Base-by-base conservation (phyloP, 2,888 invertebrate species). In the Lysandra coridon region DNA sequence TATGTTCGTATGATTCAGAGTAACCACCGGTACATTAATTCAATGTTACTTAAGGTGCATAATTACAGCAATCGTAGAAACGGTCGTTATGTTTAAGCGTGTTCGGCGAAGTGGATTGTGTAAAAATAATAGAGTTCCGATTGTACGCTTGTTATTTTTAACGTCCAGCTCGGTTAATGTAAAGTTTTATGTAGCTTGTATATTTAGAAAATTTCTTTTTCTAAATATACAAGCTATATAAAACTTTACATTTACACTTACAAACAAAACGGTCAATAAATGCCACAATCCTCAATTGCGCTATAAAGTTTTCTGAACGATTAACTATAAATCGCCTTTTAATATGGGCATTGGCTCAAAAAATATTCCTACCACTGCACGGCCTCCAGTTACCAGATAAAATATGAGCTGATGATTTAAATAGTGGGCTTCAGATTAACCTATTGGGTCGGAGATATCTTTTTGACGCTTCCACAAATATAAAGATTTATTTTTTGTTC, bases 141-240 rank as follows among this genome's bases (percentile, higher is more conserved):
- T 57, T 74, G 60, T 74, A 62, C 74, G n/a, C 64, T 69, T 14
- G 62, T 17, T 73, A 60, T 57, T 57, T 86, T 87, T 88, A 88
- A 87, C 85, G 84, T 84, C 86, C 87, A 85, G 89, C 90, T 89
- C 88, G 83, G 85, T 80, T 86, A 84, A 87, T 88, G 88, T 86
- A 86, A 86, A 85, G 33, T 33, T 14, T 69, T 69, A 69, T 37
- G 33, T 33, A 4, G 69, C 69, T 69, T 33, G 14, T 69, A 12
- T 64, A 64, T 64, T 64, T 12, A 62, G 62, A 62, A 23, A 62
- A 44, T 44, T 10, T 44, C 0, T 49, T 49, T 49, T 49, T 49
- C 49, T 2, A 49, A 49, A 49, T 49, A 49, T 49, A 10, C 10
- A 49, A 49, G 49, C 49, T 49, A 49, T 44, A 44, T 49, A 49